Base-by-base conservation (phyloP, 2,113 vertebrate genomes). In the Sinocyclocheilus anshuiensis region DNA sequence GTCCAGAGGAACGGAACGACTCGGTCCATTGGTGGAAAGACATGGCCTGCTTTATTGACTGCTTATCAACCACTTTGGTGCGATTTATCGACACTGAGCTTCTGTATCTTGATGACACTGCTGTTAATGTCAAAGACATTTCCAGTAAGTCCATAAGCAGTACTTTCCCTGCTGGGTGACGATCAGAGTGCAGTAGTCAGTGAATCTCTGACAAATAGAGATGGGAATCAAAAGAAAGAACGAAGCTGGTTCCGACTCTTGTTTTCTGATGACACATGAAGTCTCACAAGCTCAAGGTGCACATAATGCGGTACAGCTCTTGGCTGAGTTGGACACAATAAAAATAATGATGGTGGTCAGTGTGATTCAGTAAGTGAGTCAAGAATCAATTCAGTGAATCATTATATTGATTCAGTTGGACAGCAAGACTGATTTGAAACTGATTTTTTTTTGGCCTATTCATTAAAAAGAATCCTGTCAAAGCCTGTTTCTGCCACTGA, bases 11-110 rank as follows among this genome's bases (percentile, higher is more conserved):
- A 67, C 61, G 39, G 69, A 67, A 80, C 2, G 83, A 81, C 69
- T 65, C 57, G 26, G 82, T 6, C 55, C 76, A 81, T 76, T 57
- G 82, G 29, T 79, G 77, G 29, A 81, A 84, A 81, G 82, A 84
- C 83, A 81, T 11, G 55, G 65, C 29, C 55, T 50, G 74, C 42
- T 85, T 84, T 85, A 81, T 85, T 85, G 83, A 67, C 67, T 72
- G 45, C 26, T 76, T 76, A 81, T 87, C 86, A 84, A 85, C 77
- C 42, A 42, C 57, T 84, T 83, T 84, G 55, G 72, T 42, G 20
- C 1, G 36, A 74, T 39, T 42, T 26, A 45, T 76, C 20, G 20
- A 45, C 20, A 12, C 71, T 74, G 86, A 87, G 79, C 61, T 65
- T 67, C 72, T 79, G 77, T 83, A 87, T 74, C 76, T 20, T 72